Conservation (phyloP, 2,888 invertebrate species). For the Caenorhabditis macrosperma region DNA sequence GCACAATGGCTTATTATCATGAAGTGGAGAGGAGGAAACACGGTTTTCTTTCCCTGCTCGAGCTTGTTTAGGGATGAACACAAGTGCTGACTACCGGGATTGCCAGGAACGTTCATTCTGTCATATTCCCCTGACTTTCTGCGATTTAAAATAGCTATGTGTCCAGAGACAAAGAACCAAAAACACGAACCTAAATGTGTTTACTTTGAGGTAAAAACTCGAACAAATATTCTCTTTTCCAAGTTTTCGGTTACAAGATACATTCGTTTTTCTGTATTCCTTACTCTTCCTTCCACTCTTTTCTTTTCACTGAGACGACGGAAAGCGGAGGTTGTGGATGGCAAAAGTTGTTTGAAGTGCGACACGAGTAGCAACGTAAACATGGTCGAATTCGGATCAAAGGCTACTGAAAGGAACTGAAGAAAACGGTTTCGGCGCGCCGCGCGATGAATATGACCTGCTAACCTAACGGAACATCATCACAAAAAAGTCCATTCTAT, state of each 20-base stretch:
- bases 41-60: slow-evolving; percentile 12
- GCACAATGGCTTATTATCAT: slow-evolving; percentile 46
- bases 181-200: too few relatives aligned
- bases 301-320: neutral
- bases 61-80: too few relatives aligned
- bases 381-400: slow-evolving; percentile 50
- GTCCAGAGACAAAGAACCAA: too few relatives aligned
- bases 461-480: slow-evolving; percentile 54
- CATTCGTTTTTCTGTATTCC: neutral
- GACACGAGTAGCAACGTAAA: slow-evolving; percentile 47
- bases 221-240: too few relatives aligned
- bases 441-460: slow-evolving; percentile 48
- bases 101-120: too few relatives aligned
- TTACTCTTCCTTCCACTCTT: too few relatives aligned
- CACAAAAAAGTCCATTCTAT: slow-evolving; percentile 17
- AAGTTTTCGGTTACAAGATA: too few relatives aligned
- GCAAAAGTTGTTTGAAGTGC: slow-evolving; percentile 39
- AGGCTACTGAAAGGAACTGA: slow-evolving; percentile 15
- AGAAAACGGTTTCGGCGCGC: neutral
- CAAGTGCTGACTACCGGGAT: too few relatives aligned
- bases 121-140: too few relatives aligned
- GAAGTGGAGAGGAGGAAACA: slow-evolving; percentile 42
- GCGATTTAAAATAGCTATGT: too few relatives aligned
- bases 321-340: slow-evolving; percentile 12
- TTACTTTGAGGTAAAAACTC: too few relatives aligned